Evolutionary conservation across 1,140 invertebrate genomes (phyloP).

Genomic region (Cryptotermes secundus): DNA sequence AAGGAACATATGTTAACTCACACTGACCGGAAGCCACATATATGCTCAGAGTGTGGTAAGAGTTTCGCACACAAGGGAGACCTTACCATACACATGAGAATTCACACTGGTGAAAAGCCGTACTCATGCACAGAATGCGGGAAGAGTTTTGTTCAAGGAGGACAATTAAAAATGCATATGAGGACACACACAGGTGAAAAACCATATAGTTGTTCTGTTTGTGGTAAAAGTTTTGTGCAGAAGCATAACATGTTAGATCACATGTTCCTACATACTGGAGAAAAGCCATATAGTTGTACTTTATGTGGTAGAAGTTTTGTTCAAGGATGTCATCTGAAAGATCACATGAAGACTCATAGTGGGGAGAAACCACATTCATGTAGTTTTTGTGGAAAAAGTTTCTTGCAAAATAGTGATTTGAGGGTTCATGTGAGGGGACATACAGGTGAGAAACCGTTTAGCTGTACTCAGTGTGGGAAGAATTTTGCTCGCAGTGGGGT

Average conservation of each 20-base stretch:
- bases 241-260: slow-evolving; percentile 34
- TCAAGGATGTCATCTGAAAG: slow-evolving; percentile 53
- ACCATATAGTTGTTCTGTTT: slow-evolving; percentile 29
- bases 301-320: slow-evolving; percentile 61
- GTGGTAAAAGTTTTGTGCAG: slow-evolving; percentile 14
- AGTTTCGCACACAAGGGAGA: slow-evolving; percentile 62
- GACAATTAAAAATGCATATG: slow-evolving; percentile 49
- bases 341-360: slow-evolving; percentile 55
- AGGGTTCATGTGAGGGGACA: slow-evolving; percentile 72
- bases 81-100: slow-evolving; percentile 69
- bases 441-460: slow-evolving; percentile 68
- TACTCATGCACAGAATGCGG: slow-evolving; percentile 57
- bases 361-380: slow-evolving; percentile 62
- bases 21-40: slow-evolving; percentile 61
- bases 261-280: slow-evolving; percentile 57
- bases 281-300: slow-evolving; percentile 64
- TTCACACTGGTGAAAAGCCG: slow-evolving; percentile 73
- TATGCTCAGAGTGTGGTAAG: slow-evolving; percentile 66
- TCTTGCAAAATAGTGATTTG: slow-evolving; percentile 73
- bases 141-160: slow-evolving; percentile 54
- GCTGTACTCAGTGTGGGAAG: slow-evolving; percentile 47
- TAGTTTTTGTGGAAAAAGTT: slow-evolving; percentile 56
- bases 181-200: slow-evolving; percentile 48
- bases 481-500: slow-evolving; percentile 1
- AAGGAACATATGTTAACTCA: slow-evolving; percentile 55